phyloP scores from a whole-genome alignment of 1,140 invertebrate species.

The Dreissena polymorpha region DNA sequence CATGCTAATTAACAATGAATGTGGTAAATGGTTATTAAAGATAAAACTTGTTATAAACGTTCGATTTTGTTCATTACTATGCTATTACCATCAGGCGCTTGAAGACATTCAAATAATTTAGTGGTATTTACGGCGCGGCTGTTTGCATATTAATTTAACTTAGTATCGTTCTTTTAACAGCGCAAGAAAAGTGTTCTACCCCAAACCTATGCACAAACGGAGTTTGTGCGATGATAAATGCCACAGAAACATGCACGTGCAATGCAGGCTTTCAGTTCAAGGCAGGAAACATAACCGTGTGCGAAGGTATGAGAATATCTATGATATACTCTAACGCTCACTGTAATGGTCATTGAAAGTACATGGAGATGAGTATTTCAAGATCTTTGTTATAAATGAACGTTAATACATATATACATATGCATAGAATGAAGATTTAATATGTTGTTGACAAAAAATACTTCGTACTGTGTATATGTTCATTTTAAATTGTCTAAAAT shows the following conservation, averaged over 20 bases:
- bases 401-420: neutral
- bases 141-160: neutral
- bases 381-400: neutral
- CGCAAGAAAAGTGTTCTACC: neutral
- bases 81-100: neutral
- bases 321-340: neutral
- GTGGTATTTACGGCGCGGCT: neutral
- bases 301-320: constrained; percentile 25
- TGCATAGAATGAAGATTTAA: no score
- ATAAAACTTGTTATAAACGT: neutral
- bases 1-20: neutral
- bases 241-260: constrained; percentile 20
- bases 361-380: neutral
- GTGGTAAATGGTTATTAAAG: neutral
- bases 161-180: neutral
- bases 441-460: no score
- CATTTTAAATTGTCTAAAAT: no score
- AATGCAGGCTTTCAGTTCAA: constrained; percentile 34
- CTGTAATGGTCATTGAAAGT: neutral
- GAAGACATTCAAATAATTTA: neutral
- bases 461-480: no score
- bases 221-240: constrained; percentile 19
- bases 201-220: constrained; percentile 31
- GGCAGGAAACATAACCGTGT: constrained; percentile 12
- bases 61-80: neutral